A percentile compares a stretch with the other conserved stretches of the same genome.
Conservation (phyloP, 53 echinoderm and acorn worm species). For the Zoroaster sp. region DNA sequence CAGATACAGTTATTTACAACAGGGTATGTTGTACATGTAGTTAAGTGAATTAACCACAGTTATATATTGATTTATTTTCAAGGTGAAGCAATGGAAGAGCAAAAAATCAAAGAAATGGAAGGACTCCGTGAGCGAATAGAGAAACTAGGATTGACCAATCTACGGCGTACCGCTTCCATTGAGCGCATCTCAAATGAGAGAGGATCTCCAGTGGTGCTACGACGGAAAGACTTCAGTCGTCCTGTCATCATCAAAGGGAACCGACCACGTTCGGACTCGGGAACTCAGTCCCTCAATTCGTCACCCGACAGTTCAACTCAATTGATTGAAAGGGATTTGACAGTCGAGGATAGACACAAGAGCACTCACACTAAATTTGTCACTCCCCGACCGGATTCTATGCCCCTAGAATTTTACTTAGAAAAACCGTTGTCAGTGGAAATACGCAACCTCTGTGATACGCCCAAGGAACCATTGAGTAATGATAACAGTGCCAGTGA, state of each 20-base stretch:
- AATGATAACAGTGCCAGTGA: not conserved
- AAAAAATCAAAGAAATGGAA: constrained; percentile 39
- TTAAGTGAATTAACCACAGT: too few species aligned
- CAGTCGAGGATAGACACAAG: not conserved
- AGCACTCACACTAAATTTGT: constrained; percentile 19
- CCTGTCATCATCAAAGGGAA: constrained; percentile 12
- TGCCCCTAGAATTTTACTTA: constrained; percentile 26
- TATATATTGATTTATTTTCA: too few species aligned
- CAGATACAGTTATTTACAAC: too few species aligned
- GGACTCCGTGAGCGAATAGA: constrained; percentile 67
- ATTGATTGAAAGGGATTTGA: not conserved
- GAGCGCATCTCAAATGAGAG: constrained; percentile 87
- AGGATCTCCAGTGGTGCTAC: constrained; percentile 28
- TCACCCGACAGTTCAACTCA: constrained; percentile 28
- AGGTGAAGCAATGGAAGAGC: constrained; percentile 40
- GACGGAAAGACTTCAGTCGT: constrained; percentile 22
- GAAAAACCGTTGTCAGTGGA: constrained; percentile 21
- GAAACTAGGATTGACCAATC: constrained; percentile 56
- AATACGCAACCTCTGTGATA: constrained; percentile 19
- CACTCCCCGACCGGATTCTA: not conserved
- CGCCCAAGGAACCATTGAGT: not conserved
- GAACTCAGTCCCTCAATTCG: constrained; percentile 7
- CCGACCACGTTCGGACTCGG: not conserved
- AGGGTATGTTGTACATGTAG: too few species aligned
- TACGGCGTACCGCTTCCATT: constrained; percentile 76